phyloP scores from a whole-genome alignment of 2,888 invertebrate genomes.

The Hirtodrosophila cameraria region DNA sequence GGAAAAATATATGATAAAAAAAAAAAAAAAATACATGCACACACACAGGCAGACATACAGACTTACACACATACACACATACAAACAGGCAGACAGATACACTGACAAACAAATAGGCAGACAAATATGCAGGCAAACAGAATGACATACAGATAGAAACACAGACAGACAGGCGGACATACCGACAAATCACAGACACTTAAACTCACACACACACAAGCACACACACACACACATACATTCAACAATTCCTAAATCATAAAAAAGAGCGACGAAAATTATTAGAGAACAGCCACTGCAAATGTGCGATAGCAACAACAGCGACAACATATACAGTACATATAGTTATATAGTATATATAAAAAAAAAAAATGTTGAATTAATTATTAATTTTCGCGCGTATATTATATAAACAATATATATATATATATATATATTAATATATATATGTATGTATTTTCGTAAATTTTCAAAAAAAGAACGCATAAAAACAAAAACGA shows the following conservation, averaged over 20 bases:
- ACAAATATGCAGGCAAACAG: conserved; percentile 5
- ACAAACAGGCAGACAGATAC: no score
- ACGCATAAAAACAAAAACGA: conserved; percentile 10
- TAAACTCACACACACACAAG: conserved; percentile 4
- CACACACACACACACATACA: background rate
- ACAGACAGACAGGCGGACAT: background rate
- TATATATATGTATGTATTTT: conserved; percentile 48
- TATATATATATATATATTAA: conserved; percentile 27
- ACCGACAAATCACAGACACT: conserved; percentile 3
- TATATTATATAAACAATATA: conserved; percentile 60
- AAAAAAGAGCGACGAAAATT: conserved; percentile 29
- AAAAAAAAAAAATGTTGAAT: conserved; percentile 65
- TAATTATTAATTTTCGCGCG: conserved; percentile 77
- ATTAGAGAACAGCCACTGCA: conserved; percentile 46
- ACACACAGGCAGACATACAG: background rate
- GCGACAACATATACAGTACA: conserved; percentile 60
- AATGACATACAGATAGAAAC: background rate
- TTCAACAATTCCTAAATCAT: conserved; percentile 33
- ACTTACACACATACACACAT: background rate
- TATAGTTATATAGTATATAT: conserved; percentile 76
- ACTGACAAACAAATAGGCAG: no score
- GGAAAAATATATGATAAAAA: conserved; percentile 1
- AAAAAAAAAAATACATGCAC: background rate
- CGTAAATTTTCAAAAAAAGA: conserved; percentile 69
- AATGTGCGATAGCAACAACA: conserved; percentile 50